Evolutionary conservation across 2,113 vertebrate species (phyloP).

Genomic region (Colistium nudipinnis): DNA sequence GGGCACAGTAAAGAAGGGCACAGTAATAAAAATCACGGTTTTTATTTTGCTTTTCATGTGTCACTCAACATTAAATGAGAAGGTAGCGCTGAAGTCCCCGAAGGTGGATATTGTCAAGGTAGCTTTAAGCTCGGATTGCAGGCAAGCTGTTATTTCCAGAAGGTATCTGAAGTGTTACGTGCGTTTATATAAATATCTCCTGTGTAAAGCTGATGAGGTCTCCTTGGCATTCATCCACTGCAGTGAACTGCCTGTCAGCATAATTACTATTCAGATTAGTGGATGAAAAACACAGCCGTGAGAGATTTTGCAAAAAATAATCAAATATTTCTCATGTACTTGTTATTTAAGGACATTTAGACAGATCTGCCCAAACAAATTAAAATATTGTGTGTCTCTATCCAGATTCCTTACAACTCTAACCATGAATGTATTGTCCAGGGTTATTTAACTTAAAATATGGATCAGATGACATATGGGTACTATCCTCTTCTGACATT

Average conservation of each 20-base stretch:
- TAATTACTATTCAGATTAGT: slow-evolving; percentile 44
- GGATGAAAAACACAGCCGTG: slow-evolving; percentile 2
- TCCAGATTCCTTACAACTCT: background rate
- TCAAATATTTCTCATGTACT: background rate
- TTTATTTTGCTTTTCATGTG: slow-evolving; percentile 24
- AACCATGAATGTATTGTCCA: background rate
- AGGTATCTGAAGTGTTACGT: slow-evolving; percentile 37
- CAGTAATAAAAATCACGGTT: background rate
- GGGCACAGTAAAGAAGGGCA: slow-evolving; percentile 21
- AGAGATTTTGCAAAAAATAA: slow-evolving; percentile 8
- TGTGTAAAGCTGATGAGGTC: slow-evolving; percentile 46
- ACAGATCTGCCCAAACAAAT: no score
- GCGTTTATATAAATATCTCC: slow-evolving; percentile 41
- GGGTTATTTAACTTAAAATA: background rate
- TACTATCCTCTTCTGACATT: slow-evolving; percentile 20
- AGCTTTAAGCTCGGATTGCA: slow-evolving; percentile 51
- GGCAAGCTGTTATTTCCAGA: slow-evolving; percentile 51
- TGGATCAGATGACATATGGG: slow-evolving; percentile 10
- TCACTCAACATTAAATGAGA: slow-evolving; percentile 42
- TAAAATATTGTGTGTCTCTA: no score
- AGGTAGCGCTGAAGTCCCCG: slow-evolving; percentile 29
- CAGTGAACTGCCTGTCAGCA: slow-evolving; percentile 42
- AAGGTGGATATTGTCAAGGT: slow-evolving; percentile 51
- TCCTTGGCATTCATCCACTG: slow-evolving; percentile 37
- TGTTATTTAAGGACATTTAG: slow-evolving; percentile 3